Base-by-base conservation (phyloP, 2,888 invertebrate genomes). In the Eupithecia tripunctaria region DNA sequence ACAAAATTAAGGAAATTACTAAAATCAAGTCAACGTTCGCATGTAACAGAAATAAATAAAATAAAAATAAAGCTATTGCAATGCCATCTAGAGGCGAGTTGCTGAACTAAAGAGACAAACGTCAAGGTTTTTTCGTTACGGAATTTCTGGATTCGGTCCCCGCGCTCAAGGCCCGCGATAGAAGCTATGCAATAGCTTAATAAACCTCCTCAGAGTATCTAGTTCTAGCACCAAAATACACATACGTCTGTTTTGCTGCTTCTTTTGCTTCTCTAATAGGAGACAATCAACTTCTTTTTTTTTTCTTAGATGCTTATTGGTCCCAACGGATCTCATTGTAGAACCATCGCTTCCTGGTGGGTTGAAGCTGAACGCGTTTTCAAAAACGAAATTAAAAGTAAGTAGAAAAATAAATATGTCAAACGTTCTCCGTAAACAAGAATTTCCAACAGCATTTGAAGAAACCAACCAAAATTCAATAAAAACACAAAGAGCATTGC, bases 401-500 rank as follows among this genome's bases (percentile, higher is more conserved):
- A 8, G 15, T 3, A 63, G 10, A 25, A 60, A 60, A 4, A 15
- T 7, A 51, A 21, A 56, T 51, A 56, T 25, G 25, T 25, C 21
- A 47, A 25, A 56, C 6, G 25, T 56, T 25, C n/a, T 56, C 21
- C 56, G 14, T 51, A 51, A 51, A 32, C n/a, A 67, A 67, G 14
- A 67, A 51, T 51, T 47, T 51, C 29, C 29, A 29, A 63, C 29
- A 67, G 41, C 36, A 38, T 47, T 68, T 65, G 59, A 65, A 72
- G 56, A 59, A n/a, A 64, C 29, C 67, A 29, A 74, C 71, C 67
- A 65, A 51, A 75, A 68, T 63, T 70, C 72, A 59, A 74, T 71
- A 74, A 68, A 15, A 14, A 36, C 66, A 14, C 69, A 67, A 69
- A 65, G 67, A 72, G 75, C 75, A 69, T 51, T 67, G 72, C 75